Percentiles rank a stretch among this genome's conserved stretches.
Conservation (phyloP, 2,888 invertebrate species). For the Platycheirus rosarum region DNA sequence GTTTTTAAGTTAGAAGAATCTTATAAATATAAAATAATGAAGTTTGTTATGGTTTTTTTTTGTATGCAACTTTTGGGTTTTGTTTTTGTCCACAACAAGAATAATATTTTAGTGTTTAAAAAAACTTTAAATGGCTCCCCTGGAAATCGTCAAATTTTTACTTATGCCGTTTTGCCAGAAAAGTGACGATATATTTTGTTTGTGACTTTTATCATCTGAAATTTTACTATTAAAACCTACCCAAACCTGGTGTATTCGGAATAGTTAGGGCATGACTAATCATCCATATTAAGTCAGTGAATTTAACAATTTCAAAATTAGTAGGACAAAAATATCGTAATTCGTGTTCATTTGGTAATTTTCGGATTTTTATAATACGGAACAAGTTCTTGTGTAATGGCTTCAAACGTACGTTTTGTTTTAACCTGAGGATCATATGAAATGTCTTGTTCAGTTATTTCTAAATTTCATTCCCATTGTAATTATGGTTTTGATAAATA, state of each 20-base stretch:
- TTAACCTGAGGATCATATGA: slow-evolving; percentile 10
- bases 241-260: not conserved
- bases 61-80: no score
- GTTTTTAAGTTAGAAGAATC: no score
- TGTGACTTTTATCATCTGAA: slow-evolving; percentile 1
- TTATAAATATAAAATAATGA: no score
- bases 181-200: slow-evolving; percentile 77
- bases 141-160: no score
- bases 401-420: slow-evolving; percentile 15
- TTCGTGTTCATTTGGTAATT: slow-evolving; percentile 65
- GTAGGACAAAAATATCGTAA: not conserved
- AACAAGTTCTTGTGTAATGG: slow-evolving; percentile 11
- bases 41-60: no score
- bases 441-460: slow-evolving; percentile 11
- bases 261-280: not conserved
- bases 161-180: no score
- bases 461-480: not conserved
- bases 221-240: not conserved
- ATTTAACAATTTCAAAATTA: no score
- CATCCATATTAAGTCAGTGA: not conserved
- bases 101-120: no score
- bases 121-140: no score
- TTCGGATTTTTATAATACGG: slow-evolving; percentile 4
- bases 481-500: not conserved
- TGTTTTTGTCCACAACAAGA: no score